Evolutionary conservation across 2,797 vertebrate genomes (phyloP), one percentile per base, ranked within the genome.

Genomic region (Tamandua tetradactyla): DNA sequence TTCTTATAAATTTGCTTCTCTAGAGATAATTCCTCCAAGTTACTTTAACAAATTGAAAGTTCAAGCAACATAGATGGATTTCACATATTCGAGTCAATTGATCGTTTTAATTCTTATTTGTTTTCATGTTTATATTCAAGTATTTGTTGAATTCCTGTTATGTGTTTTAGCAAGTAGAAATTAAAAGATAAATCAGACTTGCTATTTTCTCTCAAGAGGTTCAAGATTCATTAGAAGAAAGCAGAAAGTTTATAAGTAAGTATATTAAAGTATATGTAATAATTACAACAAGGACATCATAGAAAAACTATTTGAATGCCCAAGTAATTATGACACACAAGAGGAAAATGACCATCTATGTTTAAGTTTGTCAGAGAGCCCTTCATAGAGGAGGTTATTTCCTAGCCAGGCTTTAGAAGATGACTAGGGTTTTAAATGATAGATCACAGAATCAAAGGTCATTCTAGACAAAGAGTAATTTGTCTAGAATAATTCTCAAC

Each of bases 121-220:
- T 69, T 95, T 94, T 80, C 57, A 25, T 47, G 74, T 90, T 94
- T 93, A 86, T 15, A 79, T 64, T 80, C 23, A 94, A 57, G 1
- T 57, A 94, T 55, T 75, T 89, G 8, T 49, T 81, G 47, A 90
- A 42, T 57, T 11, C 13, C 32, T 89, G 66, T 75, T 64, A 52
- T 66, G 8, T 83, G 74, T 69, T 81, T 47, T 25, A 83, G 20
- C 49, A 14, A 83, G 7, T 69, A n/a, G 5, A 78, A 95, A 87
- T 52, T 68, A 89, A 81, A 71, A 84, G 17, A 55, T 89, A 68
- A 87, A 74, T 87, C 12, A 87, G 66, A 69, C 17, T 78, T 87
- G 57, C 4, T 81, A 22, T 17, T 93, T 82, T 81, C 9, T 11
- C 14, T 94, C 7, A 35, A 74, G 32, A 7, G 35, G 5, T 0